These are phyloP conservation scores for Chiridota heheva DNA, from an alignment of 35 echinoderm and acorn worm species.

Conservation along the genomic window DNA sequence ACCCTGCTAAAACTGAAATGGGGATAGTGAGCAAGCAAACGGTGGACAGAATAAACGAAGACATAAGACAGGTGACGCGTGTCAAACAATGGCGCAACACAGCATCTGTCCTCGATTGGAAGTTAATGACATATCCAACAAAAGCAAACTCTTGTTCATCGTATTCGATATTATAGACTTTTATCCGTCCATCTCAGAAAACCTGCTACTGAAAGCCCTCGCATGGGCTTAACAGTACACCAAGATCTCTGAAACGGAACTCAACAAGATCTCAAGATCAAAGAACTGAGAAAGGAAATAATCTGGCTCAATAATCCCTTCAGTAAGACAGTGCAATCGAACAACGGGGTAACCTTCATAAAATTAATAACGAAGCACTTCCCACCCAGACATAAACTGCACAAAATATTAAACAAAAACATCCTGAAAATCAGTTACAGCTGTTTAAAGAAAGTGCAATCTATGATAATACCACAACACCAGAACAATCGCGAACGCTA, in stretches of 20 bases:
- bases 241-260: background rate
- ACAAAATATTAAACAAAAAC: background rate
- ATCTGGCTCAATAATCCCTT: constrained; percentile 1
- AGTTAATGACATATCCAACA: background rate
- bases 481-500: no score
- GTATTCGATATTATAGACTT: background rate
- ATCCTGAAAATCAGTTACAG: constrained; percentile 1
- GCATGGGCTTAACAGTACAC: background rate
- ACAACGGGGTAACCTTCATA: background rate
- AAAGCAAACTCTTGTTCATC: background rate
- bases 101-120: background rate
- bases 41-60: no score
- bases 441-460: background rate
- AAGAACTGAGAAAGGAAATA: background rate
- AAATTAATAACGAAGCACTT: background rate
- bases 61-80: no score
- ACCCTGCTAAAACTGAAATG: no score
- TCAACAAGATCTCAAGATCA: background rate
- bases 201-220: background rate
- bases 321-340: background rate
- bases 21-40: no score
- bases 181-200: background rate
- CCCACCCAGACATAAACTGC: background rate
- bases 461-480: no score
- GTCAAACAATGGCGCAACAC: background rate